Percentiles rank a stretch among this genome's conserved stretches.
Conservation (phyloP, 2,113 vertebrate genomes). For the Bombycilla garrulus region DNA sequence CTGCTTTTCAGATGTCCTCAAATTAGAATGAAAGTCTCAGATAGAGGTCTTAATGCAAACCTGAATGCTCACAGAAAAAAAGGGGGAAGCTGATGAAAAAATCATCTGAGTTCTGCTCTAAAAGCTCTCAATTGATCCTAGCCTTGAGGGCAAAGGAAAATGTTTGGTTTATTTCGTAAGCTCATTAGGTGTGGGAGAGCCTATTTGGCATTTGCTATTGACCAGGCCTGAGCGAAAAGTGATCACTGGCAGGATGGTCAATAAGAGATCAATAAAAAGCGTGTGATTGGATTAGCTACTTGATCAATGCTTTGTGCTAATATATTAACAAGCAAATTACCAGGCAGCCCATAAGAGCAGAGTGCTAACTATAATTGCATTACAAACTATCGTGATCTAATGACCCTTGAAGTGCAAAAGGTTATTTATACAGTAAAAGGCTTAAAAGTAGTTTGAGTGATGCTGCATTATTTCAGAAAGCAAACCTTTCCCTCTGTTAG, state of each 20-base stretch:
- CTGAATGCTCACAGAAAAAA: constrained; percentile 59
- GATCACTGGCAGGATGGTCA: constrained; percentile 85
- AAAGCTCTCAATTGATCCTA: constrained; percentile 88
- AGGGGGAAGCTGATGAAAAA: constrained; percentile 77
- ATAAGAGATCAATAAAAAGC: constrained; percentile 88
- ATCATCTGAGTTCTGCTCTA: constrained; percentile 87
- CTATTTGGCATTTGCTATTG: constrained; percentile 89
- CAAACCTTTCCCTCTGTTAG: constrained; percentile 40
- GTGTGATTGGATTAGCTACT: constrained; percentile 94
- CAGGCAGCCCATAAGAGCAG: constrained; percentile 72
- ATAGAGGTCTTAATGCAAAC: constrained; percentile 70
- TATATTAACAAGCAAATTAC: constrained; percentile 99
- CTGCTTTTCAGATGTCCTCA: constrained; percentile 88
- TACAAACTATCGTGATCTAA: constrained; percentile 78
- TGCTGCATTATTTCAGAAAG: constrained; percentile 37
- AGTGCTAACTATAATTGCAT: constrained; percentile 79
- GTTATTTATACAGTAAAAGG: constrained; percentile 77
- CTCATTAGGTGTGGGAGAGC: constrained; percentile 92
- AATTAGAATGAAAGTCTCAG: constrained; percentile 70
- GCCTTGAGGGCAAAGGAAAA: constrained; percentile 89
- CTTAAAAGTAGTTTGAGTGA: constrained; percentile 60
- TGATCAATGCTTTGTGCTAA: constrained; percentile 94
- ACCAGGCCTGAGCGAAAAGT: constrained; percentile 83
- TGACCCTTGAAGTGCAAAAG: constrained; percentile 74
- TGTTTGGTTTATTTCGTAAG: constrained; percentile 95